Conservation (phyloP, 2,113 vertebrate species). For the Neopipo cinnamomea region DNA sequence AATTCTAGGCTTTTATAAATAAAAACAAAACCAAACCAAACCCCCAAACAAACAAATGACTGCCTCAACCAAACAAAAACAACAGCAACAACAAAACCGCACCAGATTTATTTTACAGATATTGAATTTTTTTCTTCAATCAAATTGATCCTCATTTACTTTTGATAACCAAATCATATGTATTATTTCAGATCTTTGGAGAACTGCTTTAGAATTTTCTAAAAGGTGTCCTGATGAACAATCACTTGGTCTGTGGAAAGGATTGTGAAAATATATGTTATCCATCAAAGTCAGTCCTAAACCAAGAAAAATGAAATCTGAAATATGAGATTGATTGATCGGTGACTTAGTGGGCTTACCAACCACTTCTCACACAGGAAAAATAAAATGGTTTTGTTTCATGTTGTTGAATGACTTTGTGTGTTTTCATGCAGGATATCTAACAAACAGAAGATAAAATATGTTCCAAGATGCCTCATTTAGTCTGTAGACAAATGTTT, state of each 20-base stretch:
- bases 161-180: neutral
- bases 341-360: neutral
- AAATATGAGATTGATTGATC: neutral
- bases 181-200: neutral
- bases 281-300: constrained; percentile 38
- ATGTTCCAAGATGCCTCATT: neutral
- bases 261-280: constrained; percentile 7
- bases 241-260: neutral
- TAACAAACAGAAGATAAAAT: neutral
- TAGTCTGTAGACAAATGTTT: neutral
- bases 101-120: neutral
- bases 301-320: constrained; percentile 35
- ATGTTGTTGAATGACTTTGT: neutral
- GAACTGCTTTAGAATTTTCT: neutral
- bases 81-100: neutral
- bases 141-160: neutral
- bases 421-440: neutral
- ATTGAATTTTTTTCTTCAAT: neutral
- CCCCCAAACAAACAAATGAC: neutral
- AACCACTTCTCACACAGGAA: neutral
- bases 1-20: neutral
- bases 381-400: neutral
- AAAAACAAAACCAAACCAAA: neutral
- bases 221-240: neutral
- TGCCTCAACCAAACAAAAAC: neutral